A percentile compares a stretch with the other conserved stretches of the same genome.
These are phyloP conservation scores for Mormoops blainvillei DNA, from an alignment of 2,113 vertebrate genomes.

Conservation along the genomic window DNA sequence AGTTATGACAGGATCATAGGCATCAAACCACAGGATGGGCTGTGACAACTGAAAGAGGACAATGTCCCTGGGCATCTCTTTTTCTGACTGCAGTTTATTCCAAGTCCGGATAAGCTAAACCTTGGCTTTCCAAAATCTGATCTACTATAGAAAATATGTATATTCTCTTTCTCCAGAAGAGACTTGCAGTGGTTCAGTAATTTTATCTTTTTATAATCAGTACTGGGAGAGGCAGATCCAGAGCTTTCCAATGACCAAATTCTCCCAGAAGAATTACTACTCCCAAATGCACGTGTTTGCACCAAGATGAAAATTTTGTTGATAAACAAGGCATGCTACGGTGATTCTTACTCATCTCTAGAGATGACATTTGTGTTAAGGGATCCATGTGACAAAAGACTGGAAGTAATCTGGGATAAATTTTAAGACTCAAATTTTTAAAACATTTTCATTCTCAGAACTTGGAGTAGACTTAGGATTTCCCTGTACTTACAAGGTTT, in stretches of 20 bases:
- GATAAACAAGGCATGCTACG: not conserved
- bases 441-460: not conserved
- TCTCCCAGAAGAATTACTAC: not conserved
- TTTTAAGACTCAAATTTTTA: not conserved
- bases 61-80: not conserved
- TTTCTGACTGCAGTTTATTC: not conserved
- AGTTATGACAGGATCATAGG: accelerated
- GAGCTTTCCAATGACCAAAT: not conserved
- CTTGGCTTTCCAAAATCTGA: not conserved
- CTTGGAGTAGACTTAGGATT: not conserved
- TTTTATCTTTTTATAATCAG: not conserved
- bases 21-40: not conserved
- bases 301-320: not conserved
- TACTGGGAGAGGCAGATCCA: not conserved
- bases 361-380: not conserved
- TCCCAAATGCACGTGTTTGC: not conserved
- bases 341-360: not conserved
- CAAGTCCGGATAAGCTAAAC: not conserved
- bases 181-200: not conserved
- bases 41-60: not conserved
- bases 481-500: not conserved
- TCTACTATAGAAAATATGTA: not conserved
- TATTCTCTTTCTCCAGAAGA: not conserved
- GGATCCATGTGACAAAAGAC: not conserved
- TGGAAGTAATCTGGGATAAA: not conserved